Evolutionary conservation across 2,113 vertebrate species (phyloP).

Genomic region (Arothron firmamentum): DNA sequence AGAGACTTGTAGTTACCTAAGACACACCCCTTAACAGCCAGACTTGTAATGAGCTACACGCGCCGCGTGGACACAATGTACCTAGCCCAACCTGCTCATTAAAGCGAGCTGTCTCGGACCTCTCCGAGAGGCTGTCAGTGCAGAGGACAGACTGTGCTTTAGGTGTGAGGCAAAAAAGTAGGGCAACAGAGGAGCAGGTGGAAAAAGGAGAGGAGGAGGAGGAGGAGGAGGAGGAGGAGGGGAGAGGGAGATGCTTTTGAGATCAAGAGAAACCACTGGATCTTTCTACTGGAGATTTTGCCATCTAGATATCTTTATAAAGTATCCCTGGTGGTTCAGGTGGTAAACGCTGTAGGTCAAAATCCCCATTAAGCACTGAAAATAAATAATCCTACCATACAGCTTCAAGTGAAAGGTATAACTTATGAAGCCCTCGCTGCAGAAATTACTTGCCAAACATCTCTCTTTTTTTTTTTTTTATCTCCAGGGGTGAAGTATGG

Average conservation of each 20-base stretch:
- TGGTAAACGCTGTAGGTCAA: slow-evolving; percentile 29
- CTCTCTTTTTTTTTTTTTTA: background rate
- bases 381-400: slow-evolving; percentile 18
- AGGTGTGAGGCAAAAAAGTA: slow-evolving; percentile 43
- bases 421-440: slow-evolving; percentile 1
- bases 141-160: slow-evolving; percentile 31
- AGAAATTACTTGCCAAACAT: slow-evolving; percentile 2
- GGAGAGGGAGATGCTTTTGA: slow-evolving; percentile 10
- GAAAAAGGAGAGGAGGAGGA: slow-evolving; percentile 3
- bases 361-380: slow-evolving; percentile 30
- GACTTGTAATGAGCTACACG: slow-evolving; percentile 53
- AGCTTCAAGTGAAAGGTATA: slow-evolving; percentile 6
- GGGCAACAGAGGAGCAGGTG: slow-evolving; percentile 16
- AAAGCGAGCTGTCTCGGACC: slow-evolving; percentile 41
- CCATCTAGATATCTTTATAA: slow-evolving; percentile 19
- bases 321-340: slow-evolving; percentile 4
- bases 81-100: slow-evolving; percentile 51
- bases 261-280: slow-evolving; percentile 35
- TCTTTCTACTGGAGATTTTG: slow-evolving; percentile 15
- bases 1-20: slow-evolving; percentile 34
- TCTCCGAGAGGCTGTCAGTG: slow-evolving; percentile 23
- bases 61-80: slow-evolving; percentile 38
- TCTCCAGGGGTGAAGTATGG: slow-evolving; percentile 6
- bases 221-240: background rate
- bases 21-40: slow-evolving; percentile 27